Conservation (phyloP, 2,113 vertebrate genomes). For the Catharus minimus region DNA sequence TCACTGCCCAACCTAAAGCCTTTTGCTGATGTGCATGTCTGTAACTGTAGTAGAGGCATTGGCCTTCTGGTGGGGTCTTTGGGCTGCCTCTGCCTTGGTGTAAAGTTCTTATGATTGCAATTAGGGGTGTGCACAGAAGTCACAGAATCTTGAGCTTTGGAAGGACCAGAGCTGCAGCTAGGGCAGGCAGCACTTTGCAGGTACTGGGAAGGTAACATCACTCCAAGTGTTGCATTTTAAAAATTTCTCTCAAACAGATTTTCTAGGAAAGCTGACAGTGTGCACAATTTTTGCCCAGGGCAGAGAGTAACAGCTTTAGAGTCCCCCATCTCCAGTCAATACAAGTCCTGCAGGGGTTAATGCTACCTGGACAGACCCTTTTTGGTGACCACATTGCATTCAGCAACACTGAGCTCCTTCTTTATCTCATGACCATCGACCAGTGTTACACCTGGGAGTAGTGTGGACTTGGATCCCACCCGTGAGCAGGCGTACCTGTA, state of each 20-base stretch:
- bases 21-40: background rate
- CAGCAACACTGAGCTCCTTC: background rate
- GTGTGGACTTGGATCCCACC: background rate
- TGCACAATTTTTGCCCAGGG: background rate
- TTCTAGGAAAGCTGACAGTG: background rate
- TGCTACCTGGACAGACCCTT: background rate
- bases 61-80: background rate
- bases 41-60: background rate
- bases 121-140: background rate
- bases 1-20: background rate
- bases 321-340: background rate
- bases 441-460: background rate
- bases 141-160: fast-evolving
- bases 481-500: fast-evolving
- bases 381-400: background rate
- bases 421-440: fast-evolving
- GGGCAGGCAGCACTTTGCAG: background rate
- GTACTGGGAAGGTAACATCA: background rate
- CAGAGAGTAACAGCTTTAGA: background rate
- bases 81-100: background rate
- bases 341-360: background rate
- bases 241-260: background rate
- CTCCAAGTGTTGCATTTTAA: background rate
- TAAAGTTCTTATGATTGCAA: background rate
- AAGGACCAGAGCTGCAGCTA: background rate